phyloP scores from a whole-genome alignment of 2,888 invertebrate genomes.

The Erebia epiphron region DNA sequence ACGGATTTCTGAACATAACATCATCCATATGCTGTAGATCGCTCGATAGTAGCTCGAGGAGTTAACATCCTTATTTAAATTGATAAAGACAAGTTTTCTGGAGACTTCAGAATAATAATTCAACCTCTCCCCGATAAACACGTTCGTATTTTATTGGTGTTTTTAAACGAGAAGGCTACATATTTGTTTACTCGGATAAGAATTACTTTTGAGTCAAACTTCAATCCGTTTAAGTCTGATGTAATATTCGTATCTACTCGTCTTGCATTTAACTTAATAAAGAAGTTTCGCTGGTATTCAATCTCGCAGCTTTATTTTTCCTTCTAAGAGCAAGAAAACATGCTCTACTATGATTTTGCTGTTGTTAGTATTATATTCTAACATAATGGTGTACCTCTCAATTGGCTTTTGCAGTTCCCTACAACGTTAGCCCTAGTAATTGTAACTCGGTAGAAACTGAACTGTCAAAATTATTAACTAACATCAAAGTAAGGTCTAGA shows the following conservation, averaged over 20 bases:
- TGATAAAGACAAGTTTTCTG: conserved; percentile 18
- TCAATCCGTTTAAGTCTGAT: not conserved
- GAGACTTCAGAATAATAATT: conserved; percentile 17
- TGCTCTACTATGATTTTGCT: no score
- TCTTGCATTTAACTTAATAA: not conserved
- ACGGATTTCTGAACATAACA: conserved; percentile 11
- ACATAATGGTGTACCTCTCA: no score
- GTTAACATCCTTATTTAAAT: conserved; percentile 33
- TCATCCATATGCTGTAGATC: conserved; percentile 9
- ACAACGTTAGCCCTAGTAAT: no score
- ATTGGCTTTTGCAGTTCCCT: no score
- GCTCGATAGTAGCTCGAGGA: conserved; percentile 15
- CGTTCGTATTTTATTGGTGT: conserved; percentile 3
- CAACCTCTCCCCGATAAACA: conserved; percentile 4
- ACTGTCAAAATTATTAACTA: no score
- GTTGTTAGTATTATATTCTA: no score
- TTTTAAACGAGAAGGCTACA: not conserved
- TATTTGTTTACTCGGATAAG: not conserved
- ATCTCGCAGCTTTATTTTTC: no score
- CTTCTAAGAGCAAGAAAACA: not conserved
- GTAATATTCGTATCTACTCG: not conserved
- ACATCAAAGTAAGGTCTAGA: no score
- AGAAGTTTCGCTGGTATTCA: no score
- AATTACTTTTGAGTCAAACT: not conserved
- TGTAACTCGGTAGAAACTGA: no score